Conservation (phyloP, 2,113 vertebrate species). For the Xenopus laevis region DNA sequence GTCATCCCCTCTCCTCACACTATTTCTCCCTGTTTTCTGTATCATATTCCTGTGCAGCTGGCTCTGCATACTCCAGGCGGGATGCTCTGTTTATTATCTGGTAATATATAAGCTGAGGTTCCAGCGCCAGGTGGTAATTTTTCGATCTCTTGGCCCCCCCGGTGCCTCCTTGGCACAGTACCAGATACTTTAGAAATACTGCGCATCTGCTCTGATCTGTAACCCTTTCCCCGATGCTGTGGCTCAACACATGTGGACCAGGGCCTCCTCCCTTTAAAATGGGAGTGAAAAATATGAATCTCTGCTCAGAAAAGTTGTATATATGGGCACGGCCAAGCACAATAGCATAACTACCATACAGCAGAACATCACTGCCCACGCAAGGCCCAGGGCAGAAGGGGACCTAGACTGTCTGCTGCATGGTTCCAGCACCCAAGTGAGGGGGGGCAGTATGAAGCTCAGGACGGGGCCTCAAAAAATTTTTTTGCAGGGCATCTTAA, state of each 20-base stretch:
- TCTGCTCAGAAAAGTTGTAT: too few relatives aligned
- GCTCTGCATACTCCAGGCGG: conserved; percentile 24
- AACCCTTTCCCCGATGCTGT: conserved; percentile 21
- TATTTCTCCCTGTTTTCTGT: conserved; percentile 10
- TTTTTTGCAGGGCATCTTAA: too few relatives aligned
- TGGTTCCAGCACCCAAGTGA: too few relatives aligned
- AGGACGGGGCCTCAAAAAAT: too few relatives aligned
- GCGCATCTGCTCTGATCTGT: conserved; percentile 34
- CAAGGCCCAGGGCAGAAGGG: too few relatives aligned
- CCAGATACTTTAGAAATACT: conserved; percentile 42
- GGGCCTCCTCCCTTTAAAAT: too few relatives aligned
- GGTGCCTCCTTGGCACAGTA: conserved; percentile 30
- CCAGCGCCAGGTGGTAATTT: conserved; percentile 43
- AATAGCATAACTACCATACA: too few relatives aligned
- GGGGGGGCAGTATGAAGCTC: too few relatives aligned
- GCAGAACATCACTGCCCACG: too few relatives aligned
- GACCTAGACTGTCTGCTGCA: too few relatives aligned
- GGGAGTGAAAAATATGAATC: too few relatives aligned
- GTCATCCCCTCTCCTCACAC: background rate
- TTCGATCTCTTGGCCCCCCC: conserved; percentile 38
- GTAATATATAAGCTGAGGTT: conserved; percentile 40
- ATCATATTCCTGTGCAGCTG: conserved; percentile 30
- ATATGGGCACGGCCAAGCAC: too few relatives aligned
- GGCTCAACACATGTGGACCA: background rate
- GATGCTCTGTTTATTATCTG: conserved; percentile 2